These are phyloP conservation scores for Melanotaenia boesemani DNA, from an alignment of 2,797 vertebrate genomes.

Conservation along the genomic window DNA sequence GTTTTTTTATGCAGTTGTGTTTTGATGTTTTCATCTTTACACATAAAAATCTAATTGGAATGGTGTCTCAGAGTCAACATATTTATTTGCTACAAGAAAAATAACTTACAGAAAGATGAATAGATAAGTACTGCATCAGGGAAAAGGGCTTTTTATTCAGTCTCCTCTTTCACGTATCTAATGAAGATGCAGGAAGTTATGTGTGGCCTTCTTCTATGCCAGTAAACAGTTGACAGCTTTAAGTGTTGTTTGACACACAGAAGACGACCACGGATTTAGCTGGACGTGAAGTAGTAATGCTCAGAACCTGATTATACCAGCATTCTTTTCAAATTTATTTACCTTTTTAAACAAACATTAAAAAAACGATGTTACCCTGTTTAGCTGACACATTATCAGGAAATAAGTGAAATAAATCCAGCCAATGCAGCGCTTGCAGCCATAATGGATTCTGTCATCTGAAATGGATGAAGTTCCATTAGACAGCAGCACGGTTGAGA, in stretches of 20 bases:
- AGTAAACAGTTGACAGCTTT: background rate
- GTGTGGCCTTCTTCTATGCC: no score
- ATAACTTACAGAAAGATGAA: no score
- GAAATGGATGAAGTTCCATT: slow-evolving; percentile 73
- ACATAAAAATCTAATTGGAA: no score
- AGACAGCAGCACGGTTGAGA: slow-evolving; percentile 50
- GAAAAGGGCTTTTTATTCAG: no score
- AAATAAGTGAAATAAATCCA: slow-evolving; percentile 62
- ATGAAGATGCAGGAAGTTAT: no score
- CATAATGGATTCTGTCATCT: slow-evolving; percentile 70
- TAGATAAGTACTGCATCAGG: no score
- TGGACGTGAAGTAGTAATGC: background rate
- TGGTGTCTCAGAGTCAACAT: no score
- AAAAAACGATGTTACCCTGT: slow-evolving; percentile 11
- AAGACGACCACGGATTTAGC: background rate
- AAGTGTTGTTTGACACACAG: background rate
- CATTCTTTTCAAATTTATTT: no score
- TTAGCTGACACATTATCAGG: slow-evolving; percentile 57
- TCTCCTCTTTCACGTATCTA: no score
- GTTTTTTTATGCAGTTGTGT: no score
- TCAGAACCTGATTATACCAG: background rate
- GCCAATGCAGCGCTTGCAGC: slow-evolving; percentile 40
- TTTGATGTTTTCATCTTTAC: no score
- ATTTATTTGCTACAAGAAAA: no score
- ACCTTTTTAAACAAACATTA: slow-evolving; percentile 18